phyloP scores from a whole-genome alignment of 2,888 invertebrate genomes.

The Platycheirus albimanus region DNA sequence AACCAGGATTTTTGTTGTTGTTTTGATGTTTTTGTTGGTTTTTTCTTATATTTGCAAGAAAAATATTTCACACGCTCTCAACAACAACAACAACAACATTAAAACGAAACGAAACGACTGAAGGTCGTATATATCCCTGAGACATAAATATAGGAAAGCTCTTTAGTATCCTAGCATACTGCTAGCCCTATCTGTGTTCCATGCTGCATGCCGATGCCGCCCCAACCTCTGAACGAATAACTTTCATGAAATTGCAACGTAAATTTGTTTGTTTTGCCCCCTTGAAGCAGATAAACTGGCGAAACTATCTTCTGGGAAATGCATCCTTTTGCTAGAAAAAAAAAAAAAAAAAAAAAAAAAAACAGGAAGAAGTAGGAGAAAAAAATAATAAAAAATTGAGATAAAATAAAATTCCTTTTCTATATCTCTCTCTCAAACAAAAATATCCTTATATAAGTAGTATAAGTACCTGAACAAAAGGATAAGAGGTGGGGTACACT shows the following conservation, averaged over 20 bases:
- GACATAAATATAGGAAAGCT: conserved; percentile 69
- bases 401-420: conserved; percentile 22
- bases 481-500: conserved; percentile 5
- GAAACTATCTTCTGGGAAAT: conserved; percentile 49
- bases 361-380: no score
- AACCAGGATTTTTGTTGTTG: conserved; percentile 36
- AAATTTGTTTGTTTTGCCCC: conserved; percentile 65
- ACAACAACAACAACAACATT: no score
- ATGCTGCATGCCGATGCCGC: neutral
- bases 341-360: no score
- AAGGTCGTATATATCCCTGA: conserved; percentile 66
- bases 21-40: neutral
- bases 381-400: conserved; percentile 14
- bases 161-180: conserved; percentile 20
- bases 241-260: conserved; percentile 61
- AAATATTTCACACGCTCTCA: conserved; percentile 58
- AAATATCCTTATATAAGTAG: conserved; percentile 26
- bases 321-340: no score
- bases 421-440: conserved; percentile 10
- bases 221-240: conserved; percentile 38
- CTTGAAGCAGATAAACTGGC: conserved; percentile 57
- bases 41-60: conserved; percentile 35
- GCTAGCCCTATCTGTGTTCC: neutral
- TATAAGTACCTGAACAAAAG: conserved; percentile 25
- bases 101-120: conserved; percentile 33